Evolutionary conservation across 2,797 vertebrate genomes (phyloP).

Genomic region (Tangara arthus): DNA sequence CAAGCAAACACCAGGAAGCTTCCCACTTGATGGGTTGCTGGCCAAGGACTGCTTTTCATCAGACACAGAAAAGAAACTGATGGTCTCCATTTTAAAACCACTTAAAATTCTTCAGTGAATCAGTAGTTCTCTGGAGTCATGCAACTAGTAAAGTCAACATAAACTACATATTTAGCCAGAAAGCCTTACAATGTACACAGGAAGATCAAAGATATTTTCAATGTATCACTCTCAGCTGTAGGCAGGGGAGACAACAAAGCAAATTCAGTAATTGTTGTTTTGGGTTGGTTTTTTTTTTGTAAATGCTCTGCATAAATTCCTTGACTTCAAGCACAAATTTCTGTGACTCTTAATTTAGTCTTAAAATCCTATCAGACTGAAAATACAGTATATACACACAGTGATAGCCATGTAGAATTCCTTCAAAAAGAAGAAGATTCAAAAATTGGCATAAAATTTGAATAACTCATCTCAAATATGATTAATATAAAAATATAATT

Average conservation of each 20-base stretch:
- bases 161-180: background rate
- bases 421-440: background rate
- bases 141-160: background rate
- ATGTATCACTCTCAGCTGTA: background rate
- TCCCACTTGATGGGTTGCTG: background rate
- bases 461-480: background rate
- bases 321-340: background rate
- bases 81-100: background rate
- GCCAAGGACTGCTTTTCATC: background rate
- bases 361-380: background rate
- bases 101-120: background rate
- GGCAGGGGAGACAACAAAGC: background rate
- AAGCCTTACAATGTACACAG: background rate
- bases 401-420: background rate
- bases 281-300: background rate
- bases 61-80: background rate
- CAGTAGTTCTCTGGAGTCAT: background rate
- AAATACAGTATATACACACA: background rate
- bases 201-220: conserved; percentile 2
- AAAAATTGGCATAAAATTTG: background rate
- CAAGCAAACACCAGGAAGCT: background rate
- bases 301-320: background rate
- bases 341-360: background rate
- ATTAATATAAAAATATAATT: background rate
- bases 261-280: background rate